These are phyloP conservation scores for Apogon talboti DNA, from an alignment of 2,797 vertebrate species.

Conservation along the genomic window DNA sequence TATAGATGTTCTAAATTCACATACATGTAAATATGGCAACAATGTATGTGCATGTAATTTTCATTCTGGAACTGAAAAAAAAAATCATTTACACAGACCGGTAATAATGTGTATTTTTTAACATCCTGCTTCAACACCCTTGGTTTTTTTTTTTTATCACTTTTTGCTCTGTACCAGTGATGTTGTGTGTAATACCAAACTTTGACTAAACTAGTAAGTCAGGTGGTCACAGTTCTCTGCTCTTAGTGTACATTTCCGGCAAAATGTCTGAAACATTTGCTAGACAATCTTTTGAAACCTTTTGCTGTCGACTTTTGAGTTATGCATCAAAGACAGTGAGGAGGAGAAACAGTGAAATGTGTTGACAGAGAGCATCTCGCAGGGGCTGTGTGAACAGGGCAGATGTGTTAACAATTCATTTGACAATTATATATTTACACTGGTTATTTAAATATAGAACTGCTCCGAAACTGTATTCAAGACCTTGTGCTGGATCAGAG, in stretches of 20 bases:
- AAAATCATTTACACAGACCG: conserved; percentile 23
- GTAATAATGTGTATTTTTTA: conserved; percentile 3
- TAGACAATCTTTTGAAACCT: conserved; percentile 41
- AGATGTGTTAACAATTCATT: conserved; percentile 63
- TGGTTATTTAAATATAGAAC: conserved; percentile 68
- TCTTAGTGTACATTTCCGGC: conserved; percentile 17
- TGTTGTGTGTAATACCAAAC: conserved; percentile 16
- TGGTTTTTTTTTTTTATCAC: conserved; percentile 2
- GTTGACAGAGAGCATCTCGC: conserved; percentile 61
- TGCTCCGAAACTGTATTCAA: conserved; percentile 43
- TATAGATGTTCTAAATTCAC: too few species aligned
- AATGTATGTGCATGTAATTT: too few species aligned
- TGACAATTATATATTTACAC: conserved; percentile 64
- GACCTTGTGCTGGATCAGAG: conserved; percentile 12
- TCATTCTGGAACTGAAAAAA: too few species aligned
- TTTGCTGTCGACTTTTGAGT: conserved; percentile 46
- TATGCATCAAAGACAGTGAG: conserved; percentile 55
- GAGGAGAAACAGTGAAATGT: conserved; percentile 43
- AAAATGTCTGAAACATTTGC: conserved; percentile 22
- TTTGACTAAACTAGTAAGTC: conserved; percentile 15
- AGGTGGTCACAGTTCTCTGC: conserved; percentile 29
- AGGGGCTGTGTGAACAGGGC: conserved; percentile 41
- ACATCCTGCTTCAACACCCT: conserved; percentile 5
- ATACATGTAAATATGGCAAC: too few species aligned
- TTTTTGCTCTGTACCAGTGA: neutral